Percentiles rank a stretch among this genome's conserved stretches.
These are phyloP conservation scores for Zingel zingel DNA, from an alignment of 2,113 vertebrate genomes.

Conservation along the genomic window DNA sequence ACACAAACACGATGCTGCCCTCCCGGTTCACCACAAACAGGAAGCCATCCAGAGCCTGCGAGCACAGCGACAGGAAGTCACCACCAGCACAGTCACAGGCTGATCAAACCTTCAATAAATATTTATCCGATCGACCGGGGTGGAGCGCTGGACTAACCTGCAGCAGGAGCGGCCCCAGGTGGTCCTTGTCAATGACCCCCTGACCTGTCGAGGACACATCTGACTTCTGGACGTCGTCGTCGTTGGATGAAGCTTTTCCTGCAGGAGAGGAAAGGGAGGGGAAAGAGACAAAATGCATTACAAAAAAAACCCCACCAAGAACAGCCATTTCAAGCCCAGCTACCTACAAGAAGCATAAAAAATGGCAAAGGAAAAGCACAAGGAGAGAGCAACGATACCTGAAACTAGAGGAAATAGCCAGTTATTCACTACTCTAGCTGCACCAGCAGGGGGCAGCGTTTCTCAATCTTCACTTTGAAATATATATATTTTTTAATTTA, in stretches of 20 bases:
- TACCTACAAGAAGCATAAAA: slow-evolving; percentile 24
- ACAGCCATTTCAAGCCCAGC: slow-evolving; percentile 16
- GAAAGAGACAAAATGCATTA: slow-evolving; percentile 2
- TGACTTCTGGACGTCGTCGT: slow-evolving; percentile 97
- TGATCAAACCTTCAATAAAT: not conserved
- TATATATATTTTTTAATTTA: slow-evolving; percentile 15
- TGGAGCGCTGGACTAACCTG: slow-evolving; percentile 82
- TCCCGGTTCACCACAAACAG: slow-evolving; percentile 97
- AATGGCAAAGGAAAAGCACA: slow-evolving; percentile 42
- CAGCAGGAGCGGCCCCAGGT: slow-evolving; percentile 93
- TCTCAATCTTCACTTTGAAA: slow-evolving; percentile 62
- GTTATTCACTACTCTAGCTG: slow-evolving; percentile 39
- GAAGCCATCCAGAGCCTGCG: slow-evolving; percentile 94
- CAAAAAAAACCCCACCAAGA: not conserved
- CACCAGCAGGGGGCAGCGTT: slow-evolving; percentile 82
- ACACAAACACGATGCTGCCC: slow-evolving; percentile 96
- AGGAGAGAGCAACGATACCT: slow-evolving; percentile 55
- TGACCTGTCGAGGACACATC: slow-evolving; percentile 98
- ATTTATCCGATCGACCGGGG: too few relatives aligned
- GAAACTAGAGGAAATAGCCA: slow-evolving; percentile 26
- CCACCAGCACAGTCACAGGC: not conserved
- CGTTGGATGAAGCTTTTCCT: slow-evolving; percentile 92
- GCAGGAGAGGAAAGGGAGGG: slow-evolving; percentile 13
- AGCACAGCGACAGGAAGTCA: slow-evolving; percentile 36
- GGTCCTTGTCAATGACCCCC: slow-evolving; percentile 97